A percentile compares a stretch with the other conserved stretches of the same genome.
Conservation (phyloP, 2,113 vertebrate species). For the Brachypodius melanocephalos region DNA sequence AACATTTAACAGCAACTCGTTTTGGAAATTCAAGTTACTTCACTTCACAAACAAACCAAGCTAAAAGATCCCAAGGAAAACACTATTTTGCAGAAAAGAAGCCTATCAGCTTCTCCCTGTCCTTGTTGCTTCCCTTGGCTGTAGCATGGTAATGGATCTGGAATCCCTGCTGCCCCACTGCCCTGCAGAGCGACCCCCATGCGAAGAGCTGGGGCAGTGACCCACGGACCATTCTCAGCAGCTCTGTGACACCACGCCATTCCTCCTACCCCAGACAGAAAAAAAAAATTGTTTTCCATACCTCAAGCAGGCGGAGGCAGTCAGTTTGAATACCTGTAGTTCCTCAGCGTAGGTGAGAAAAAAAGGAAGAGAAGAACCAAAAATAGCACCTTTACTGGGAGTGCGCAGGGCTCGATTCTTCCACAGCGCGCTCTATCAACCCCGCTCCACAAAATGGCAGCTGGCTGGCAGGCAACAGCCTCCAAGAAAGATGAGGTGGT, state of each 20-base stretch:
- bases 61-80: background rate
- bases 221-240: background rate
- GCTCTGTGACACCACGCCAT: rapidly evolving
- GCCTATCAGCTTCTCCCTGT: background rate
- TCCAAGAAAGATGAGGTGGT: background rate
- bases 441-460: background rate
- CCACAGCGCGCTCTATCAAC: background rate
- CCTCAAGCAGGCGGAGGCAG: background rate
- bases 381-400: slow-evolving; percentile 11
- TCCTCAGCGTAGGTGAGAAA: background rate
- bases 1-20: background rate
- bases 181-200: rapidly evolving
- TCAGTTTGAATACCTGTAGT: background rate
- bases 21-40: background rate
- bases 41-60: background rate
- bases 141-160: background rate
- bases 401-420: background rate
- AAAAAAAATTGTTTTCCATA: background rate
- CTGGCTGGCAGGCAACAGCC: slow-evolving; percentile 3
- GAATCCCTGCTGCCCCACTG: background rate
- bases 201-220: background rate
- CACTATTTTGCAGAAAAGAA: background rate
- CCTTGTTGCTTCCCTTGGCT: background rate
- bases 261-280: background rate
- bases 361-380: slow-evolving; percentile 19